Conservation (phyloP, 2,797 vertebrate species). For the Linurgus olivaceus region DNA sequence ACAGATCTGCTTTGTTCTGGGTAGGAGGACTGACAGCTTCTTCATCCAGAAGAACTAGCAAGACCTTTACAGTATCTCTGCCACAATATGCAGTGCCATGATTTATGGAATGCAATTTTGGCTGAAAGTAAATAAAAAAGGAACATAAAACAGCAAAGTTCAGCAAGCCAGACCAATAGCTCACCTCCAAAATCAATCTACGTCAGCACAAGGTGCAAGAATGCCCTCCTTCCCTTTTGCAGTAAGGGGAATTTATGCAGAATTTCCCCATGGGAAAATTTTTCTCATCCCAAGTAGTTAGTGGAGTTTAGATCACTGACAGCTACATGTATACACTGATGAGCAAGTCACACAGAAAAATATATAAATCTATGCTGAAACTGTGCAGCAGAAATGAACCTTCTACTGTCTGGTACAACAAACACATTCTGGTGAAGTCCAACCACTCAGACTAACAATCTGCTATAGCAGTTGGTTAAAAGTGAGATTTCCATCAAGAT, state of each 20-base stretch:
- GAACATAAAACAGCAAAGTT: neutral
- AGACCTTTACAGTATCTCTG: constrained; percentile 86
- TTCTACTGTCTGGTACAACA: neutral
- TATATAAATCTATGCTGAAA: neutral
- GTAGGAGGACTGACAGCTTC: constrained; percentile 80
- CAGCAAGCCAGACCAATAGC: neutral
- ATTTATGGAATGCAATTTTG: constrained; percentile 87
- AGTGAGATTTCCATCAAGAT: neutral
- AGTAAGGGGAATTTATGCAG: neutral
- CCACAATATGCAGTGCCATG: constrained; percentile 88
- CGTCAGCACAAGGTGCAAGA: neutral
- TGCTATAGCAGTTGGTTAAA: neutral
- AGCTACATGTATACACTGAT: neutral
- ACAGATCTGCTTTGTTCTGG: constrained; percentile 85
- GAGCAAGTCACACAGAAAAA: neutral
- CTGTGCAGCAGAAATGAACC: neutral
- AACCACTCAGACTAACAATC: neutral
- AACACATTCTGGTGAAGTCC: neutral
- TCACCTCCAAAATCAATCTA: neutral
- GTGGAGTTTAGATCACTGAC: neutral
- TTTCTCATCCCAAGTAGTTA: neutral
- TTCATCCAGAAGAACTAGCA: constrained; percentile 87
- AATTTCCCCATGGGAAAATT: neutral
- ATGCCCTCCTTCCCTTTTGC: neutral
- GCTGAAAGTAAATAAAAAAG: constrained; percentile 76